Base-by-base conservation (phyloP, 2,888 invertebrate species). In the Drosophila mettleri region DNA sequence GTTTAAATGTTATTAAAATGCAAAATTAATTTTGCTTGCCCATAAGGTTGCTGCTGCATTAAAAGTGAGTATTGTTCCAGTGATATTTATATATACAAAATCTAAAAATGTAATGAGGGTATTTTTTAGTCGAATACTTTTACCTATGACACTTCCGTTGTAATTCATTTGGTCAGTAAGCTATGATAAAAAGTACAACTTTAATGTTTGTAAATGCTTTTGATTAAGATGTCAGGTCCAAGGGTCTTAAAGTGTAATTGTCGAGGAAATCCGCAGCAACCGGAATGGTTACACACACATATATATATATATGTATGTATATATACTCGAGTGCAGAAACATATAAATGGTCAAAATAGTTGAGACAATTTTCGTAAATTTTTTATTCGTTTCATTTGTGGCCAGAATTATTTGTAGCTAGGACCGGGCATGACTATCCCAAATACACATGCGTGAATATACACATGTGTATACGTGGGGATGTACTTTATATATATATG, bases 191-290 rank as follows among this genome's bases (percentile, higher is more conserved):
- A 14, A 27, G 52, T 52, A 9, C 29, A 29, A 34, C 41, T 53
- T 57, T 39, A 60, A 48, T 27, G 51, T 59, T 61, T 54, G 38
- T 54, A 48, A 67, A 63, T 63, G 45, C 48, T 55, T 60, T 63
- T 73, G 63, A 72, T 73, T 63, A 63, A 63, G 63, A 67, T 49
- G 63, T 63, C 59, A 52, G 59, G 71, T 70, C 71, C 71, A 63
- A 63, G 62, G 67, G 71, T 73, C 51, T 22, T 61, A 39, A 45
- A 61, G 20, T 43, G 39, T 39, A 20, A 53, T 43, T n/a, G 66
- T 34, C 27, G 22, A 20, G 67, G 51, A 34, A 49, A 33, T 38
- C 33, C 12, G 41, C 38, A 51, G 33, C 34, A 45, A 10, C 31
- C n/a, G 58, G 58, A 27, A 43, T 24, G 29, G 2, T 16, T 16